Evolutionary conservation across 2,888 invertebrate genomes (phyloP).

Genomic region (Callosobruchus maculatus): DNA sequence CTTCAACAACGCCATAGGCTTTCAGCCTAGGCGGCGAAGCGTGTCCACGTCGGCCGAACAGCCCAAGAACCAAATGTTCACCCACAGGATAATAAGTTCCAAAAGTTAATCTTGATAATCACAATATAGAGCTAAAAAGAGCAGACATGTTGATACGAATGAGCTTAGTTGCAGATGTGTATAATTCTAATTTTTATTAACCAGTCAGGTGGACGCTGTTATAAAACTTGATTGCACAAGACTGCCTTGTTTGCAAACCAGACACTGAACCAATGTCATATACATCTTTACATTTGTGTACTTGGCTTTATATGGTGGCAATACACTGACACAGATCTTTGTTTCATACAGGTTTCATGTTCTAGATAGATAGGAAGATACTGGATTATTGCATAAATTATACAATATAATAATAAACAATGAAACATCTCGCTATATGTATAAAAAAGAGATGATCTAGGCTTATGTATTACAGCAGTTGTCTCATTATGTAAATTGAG

Average conservation of each 20-base stretch:
- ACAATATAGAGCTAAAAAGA: too few relatives aligned
- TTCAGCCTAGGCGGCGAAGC: too few relatives aligned
- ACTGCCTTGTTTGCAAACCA: not conserved
- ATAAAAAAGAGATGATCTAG: too few relatives aligned
- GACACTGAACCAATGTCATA: not conserved
- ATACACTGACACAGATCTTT: not conserved
- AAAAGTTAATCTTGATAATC: too few relatives aligned
- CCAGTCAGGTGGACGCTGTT: not conserved
- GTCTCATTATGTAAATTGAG: not conserved
- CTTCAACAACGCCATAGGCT: too few relatives aligned
- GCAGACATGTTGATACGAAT: not conserved
- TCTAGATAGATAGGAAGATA: not conserved
- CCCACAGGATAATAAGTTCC: too few relatives aligned
- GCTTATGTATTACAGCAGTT: not conserved
- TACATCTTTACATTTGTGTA: not conserved
- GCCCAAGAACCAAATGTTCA: too few relatives aligned
- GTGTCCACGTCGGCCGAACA: too few relatives aligned
- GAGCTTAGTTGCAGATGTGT: not conserved
- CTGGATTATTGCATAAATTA: not conserved
- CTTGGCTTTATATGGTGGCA: not conserved
- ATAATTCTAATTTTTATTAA: not conserved
- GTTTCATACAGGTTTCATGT: not conserved
- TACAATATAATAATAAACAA: too few relatives aligned
- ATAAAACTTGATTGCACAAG: not conserved
- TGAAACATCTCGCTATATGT: too few relatives aligned